Evolutionary conservation across 2,113 vertebrate genomes (phyloP).

Genomic region (Psettodes erumei): DNA sequence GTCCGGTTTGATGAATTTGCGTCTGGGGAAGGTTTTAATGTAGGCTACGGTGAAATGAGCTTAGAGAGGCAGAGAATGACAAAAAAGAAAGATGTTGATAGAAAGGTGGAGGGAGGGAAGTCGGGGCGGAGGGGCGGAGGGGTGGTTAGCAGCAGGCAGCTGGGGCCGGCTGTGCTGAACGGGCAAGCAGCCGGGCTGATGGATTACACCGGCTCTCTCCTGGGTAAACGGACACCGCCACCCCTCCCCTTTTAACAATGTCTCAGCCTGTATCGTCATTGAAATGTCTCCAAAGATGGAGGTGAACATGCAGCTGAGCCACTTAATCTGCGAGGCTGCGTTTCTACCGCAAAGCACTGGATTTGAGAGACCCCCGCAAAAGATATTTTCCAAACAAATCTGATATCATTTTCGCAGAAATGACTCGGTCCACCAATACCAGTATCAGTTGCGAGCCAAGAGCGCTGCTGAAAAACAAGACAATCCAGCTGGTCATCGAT

Average conservation of each 20-base stretch:
- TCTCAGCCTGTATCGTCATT: constrained; percentile 81
- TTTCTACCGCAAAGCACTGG: constrained; percentile 67
- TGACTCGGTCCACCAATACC: constrained; percentile 67
- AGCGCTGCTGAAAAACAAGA: constrained; percentile 66
- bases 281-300: constrained; percentile 82
- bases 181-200: constrained; percentile 79
- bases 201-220: constrained; percentile 80
- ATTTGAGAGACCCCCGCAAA: constrained; percentile 66
- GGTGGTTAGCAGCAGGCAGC: constrained; percentile 67
- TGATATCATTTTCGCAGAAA: constrained; percentile 71
- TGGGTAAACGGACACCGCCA: constrained; percentile 80
- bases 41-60: neutral
- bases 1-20: constrained; percentile 49
- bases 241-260: constrained; percentile 75
- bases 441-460: constrained; percentile 57
- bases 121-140: constrained; percentile 32
- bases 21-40: constrained; percentile 44
- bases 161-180: constrained; percentile 69
- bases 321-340: constrained; percentile 79
- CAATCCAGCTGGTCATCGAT: constrained; percentile 75
- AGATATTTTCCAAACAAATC: constrained; percentile 71
- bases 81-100: constrained; percentile 52
- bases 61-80: constrained; percentile 16
- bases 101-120: neutral
- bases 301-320: constrained; percentile 76